These are phyloP conservation scores for Colossoma macropomum DNA, from an alignment of 2,113 vertebrate species.

Conservation along the genomic window DNA sequence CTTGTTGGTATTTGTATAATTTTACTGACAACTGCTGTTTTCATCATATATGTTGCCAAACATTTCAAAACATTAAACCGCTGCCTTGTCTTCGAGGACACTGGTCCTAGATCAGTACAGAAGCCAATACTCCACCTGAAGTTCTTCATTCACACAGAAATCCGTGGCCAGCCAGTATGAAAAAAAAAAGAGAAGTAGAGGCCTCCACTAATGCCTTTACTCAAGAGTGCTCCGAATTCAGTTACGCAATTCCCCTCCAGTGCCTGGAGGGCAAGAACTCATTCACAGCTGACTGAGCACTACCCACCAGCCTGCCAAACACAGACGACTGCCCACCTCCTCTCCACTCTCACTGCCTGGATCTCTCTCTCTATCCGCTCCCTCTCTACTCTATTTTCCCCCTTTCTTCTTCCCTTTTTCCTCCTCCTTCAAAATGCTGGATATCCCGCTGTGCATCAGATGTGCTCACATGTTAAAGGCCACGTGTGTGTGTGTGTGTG, in stretches of 20 bases:
- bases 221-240: conserved; percentile 3
- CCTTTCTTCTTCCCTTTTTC: background rate
- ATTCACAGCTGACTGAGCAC: conserved; percentile 32
- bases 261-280: conserved; percentile 28
- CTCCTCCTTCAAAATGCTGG: background rate
- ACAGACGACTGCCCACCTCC: conserved; percentile 14
- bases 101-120: background rate
- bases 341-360: conserved; percentile 18
- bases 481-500: background rate
- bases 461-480: background rate
- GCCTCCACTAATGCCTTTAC: conserved; percentile 24
- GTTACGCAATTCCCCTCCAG: conserved; percentile 19
- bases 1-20: too few species aligned
- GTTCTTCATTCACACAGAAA: conserved; percentile 8
- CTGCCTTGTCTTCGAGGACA: background rate
- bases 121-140: background rate
- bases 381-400: background rate
- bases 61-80: background rate
- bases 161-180: background rate
- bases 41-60: too few species aligned
- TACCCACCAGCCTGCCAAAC: conserved; percentile 25
- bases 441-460: background rate
- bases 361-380: background rate
- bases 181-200: background rate
- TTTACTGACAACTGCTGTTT: too few species aligned